Evolutionary conservation across 2,113 vertebrate genomes (phyloP).

Genomic region (Tretioscincus oriximinensis): DNA sequence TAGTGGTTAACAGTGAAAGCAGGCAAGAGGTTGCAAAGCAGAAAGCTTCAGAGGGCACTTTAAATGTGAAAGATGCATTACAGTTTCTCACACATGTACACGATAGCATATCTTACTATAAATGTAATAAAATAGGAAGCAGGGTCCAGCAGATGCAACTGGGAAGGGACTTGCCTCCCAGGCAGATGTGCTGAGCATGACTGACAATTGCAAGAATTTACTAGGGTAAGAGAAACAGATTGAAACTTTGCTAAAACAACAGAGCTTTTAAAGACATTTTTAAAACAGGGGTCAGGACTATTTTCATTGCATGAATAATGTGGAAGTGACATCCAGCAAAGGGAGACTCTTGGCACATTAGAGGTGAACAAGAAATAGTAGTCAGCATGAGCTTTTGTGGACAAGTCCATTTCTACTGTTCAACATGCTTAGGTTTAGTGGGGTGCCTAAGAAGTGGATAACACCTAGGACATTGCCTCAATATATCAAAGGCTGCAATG

Average conservation of each 20-base stretch:
- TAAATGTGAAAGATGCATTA: constrained; percentile 79
- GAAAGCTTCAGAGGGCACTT: constrained; percentile 79
- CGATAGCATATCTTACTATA: constrained; percentile 66
- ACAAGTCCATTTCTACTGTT: neutral
- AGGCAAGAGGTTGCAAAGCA: constrained; percentile 78
- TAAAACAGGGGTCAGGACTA: neutral
- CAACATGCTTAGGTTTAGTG: neutral
- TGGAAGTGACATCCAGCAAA: neutral
- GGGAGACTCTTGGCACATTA: no score
- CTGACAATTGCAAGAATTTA: constrained; percentile 59
- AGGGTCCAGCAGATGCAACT: constrained; percentile 54
- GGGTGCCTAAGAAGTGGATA: no score
- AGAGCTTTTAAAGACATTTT: neutral
- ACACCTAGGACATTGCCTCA: no score
- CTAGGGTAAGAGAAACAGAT: constrained; percentile 57
- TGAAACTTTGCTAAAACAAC: constrained; percentile 18
- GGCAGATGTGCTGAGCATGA: constrained; percentile 49
- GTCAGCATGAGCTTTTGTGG: no score
- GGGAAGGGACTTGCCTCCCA: constrained; percentile 48
- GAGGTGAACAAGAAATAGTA: no score
- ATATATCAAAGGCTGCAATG: no score
- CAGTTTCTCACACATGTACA: constrained; percentile 70
- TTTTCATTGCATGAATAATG: neutral
- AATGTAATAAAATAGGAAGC: constrained; percentile 65
- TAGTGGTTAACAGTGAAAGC: constrained; percentile 77